Base-by-base conservation (phyloP, 1,140 invertebrate genomes). In the roundworm (Caenorhabditis elegans) region DNA sequence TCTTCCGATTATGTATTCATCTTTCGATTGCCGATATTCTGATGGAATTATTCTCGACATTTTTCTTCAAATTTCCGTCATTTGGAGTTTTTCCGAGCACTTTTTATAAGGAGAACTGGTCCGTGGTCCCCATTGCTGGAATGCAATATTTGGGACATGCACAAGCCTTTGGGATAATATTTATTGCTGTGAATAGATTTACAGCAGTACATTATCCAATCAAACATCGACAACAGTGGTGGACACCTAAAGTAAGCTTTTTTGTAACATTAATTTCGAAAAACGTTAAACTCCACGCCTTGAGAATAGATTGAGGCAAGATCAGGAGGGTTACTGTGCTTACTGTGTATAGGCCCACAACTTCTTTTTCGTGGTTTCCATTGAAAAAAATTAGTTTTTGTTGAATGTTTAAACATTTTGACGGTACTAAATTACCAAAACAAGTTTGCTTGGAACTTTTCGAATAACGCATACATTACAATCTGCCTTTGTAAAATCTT, bases 111-210 rank as follows among this genome's bases (percentile, higher is more conserved):
- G 75, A 82, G 26, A 70, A 77, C 24, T 83, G 80, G 83, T 79
- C 80, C 2, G 76, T 80, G 11, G 49, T 85, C 5, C 84, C 83
- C 17, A 46, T 85, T 3, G 49, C 82, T 26, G 83, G 79, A 28
- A 76, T 85, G 28, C 77, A 84, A 19, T 85, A 85, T 53, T 65
- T 85, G 15, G 83, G 84, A n/a, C 84, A 85, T 79, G 84, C 82
- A 17, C 84, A 85, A 36, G 84, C 84, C 26, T 76, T 85, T 22
- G 83, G 79, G 15, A 84, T 85, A n/a, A 84, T 85, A 46, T 80
- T 80, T 19, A 84, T 82, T 51, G 84, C 84, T 22, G 75, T 85
- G 22, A 85, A 85, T 22, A 46, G 78, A 70, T 79, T 79, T 15
- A 79, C 78, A 3, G 78, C 78, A 5, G 78, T 79, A 13, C 46